phyloP scores from a whole-genome alignment of 2,888 invertebrate species.

The Galeruca laticollis region DNA sequence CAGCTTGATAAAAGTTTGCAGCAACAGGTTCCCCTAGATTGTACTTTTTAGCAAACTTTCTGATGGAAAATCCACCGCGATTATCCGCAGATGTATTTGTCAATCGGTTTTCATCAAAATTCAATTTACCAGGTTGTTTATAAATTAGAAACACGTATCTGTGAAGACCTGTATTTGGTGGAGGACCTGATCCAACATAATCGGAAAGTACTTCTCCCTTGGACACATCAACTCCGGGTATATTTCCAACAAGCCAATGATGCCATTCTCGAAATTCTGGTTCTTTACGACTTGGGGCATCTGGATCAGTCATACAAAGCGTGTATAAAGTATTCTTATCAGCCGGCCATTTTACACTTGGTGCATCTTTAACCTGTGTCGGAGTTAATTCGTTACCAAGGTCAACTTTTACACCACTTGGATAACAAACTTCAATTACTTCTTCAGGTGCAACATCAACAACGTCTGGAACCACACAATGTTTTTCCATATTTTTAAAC shows the following conservation, averaged over 20 bases:
- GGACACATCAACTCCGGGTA: conserved; percentile 78
- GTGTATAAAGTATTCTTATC: conserved; percentile 69
- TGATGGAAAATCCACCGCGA: conserved; percentile 76
- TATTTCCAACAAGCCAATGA: conserved; percentile 92
- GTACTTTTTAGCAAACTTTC: conserved; percentile 84
- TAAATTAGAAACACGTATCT: conserved; percentile 77
- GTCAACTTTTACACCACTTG: conserved; percentile 56
- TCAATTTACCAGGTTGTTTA: conserved; percentile 61
- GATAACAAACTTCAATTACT: conserved; percentile 54
- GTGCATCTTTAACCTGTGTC: conserved; percentile 61
- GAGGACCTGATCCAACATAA: conserved; percentile 89
- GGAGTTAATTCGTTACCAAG: conserved; percentile 58
- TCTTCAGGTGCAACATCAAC: conserved; percentile 58
- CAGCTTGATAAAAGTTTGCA: conserved; percentile 89
- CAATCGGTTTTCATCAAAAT: conserved; percentile 57
- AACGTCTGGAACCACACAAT: conserved; percentile 61
- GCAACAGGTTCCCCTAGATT: conserved; percentile 85
- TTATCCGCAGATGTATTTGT: conserved; percentile 67
- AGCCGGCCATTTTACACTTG: conserved; percentile 69
- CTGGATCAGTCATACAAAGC: conserved; percentile 78
- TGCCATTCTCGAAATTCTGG: conserved; percentile 89
- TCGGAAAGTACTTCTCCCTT: conserved; percentile 81
- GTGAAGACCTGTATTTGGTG: conserved; percentile 76
- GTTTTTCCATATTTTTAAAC: conserved; percentile 57
- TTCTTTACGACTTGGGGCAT: conserved; percentile 85